Evolutionary conservation across 1,140 invertebrate species (phyloP), one percentile per base, ranked within the genome.

Genomic region (Drosophila setifemur): DNA sequence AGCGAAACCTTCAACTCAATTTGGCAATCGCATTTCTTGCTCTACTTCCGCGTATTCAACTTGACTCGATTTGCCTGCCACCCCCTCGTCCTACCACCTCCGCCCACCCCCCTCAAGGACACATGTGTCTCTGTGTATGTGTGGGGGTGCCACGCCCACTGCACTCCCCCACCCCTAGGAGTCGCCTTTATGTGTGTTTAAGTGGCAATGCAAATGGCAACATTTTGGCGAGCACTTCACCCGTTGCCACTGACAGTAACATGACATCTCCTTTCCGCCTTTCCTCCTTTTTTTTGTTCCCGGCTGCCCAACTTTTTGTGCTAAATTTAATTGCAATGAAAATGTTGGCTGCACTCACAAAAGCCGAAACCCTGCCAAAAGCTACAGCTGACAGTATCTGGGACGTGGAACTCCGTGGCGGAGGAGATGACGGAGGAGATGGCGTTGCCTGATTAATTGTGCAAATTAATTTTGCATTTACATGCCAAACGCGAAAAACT

Each of bases 1-100:
- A 86, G 81, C 81, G 81, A 86, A 86, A 81, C 81, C 81, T 86
- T 86, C 81, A 86, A 86, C 81, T 86, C 81, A 86, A 86, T 86
- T 86, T 86, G 81, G 81, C 81, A 86, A 86, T 86, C 81, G 81
- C 82, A 86, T 86, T 86, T 86, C 81, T 86, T 86, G 81, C 81
- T 86, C 81, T 86, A 76, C 81, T 86, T 86, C 81, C 81, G 81
- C 81, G 81, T 86, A 86, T 86, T 86, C 81, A 86, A 86, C 75
- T 86, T 86, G 82, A 86, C 81, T 86, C 81, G 81, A 86, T 86
- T 86, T 86, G 81, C 82, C 68, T 86, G 81, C 75, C 48, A 67
- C 45, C 71, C 39, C 26, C 35, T 57, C n/a, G n/a, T n/a, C n/a
- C n/a, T n/a, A n/a, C n/a, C n/a, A n/a, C n/a, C n/a, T n/a, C n/a